Base-by-base conservation (phyloP, 2,113 vertebrate species). In the Lucifuga dentata region DNA sequence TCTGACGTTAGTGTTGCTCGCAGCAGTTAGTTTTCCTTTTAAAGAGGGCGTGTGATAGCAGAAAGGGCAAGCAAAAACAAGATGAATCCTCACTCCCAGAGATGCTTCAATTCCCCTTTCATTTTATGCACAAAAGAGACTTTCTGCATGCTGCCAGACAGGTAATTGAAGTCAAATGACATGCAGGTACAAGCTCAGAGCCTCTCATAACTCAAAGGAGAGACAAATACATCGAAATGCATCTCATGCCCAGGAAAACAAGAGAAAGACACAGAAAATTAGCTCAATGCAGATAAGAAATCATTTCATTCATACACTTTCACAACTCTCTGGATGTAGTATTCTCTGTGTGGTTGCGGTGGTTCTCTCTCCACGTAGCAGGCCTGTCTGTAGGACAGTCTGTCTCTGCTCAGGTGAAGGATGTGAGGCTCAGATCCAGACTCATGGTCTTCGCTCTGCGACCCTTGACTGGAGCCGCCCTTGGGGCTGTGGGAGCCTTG, bases 251-350 rank as follows among this genome's bases (percentile, higher is more conserved):
- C 26, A 24, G 3, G 58, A 58, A 67, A 29, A 51, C 17, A 39
- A 62, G 20, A 65, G 12, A 40, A 24, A 43, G 6, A 51, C 35
- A 15, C 2, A 32, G 11, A 48, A 12, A 53, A 29, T 29, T 7
- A 29, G 26, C 26, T 29, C 26, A 29, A 29, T 7, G 7, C 26
- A 29, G 26, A 7, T 5, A 7, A 29, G 26, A 29, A 29, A 33
- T 10, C 11, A 16, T 11, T n/a, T n/a, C n/a, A 23, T 36, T 24
- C 83, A 1, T 90, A 90, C 89, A 79, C 57, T 85, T 86, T 58
- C 52, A 55, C 39, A 16, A 45, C 70, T 76, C 50, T 82, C 55
- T 81, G 87, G 10, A 46, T 51, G 74, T 50, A 76, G 82, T 62
- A 81, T 13, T 80, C 66, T 15, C 8, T 52, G 11, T 50, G 60